Conservation (phyloP, 1,140 invertebrate species). For the Rhizoglyphus robini region DNA sequence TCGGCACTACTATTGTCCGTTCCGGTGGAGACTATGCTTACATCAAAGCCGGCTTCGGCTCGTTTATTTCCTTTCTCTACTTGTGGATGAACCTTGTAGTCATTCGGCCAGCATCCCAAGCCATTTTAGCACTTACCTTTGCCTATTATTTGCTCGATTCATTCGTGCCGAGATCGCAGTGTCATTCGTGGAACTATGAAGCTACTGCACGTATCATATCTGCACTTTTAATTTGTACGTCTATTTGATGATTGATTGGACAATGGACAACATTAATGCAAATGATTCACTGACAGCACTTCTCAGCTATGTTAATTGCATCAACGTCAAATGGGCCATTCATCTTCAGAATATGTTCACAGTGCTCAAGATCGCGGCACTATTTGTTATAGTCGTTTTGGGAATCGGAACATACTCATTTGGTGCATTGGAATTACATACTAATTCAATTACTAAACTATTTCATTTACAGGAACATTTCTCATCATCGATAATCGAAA, state of each 20-base stretch:
- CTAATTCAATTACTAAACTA: background rate
- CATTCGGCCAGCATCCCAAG: constrained; percentile 82
- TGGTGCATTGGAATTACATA: background rate
- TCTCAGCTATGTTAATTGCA: constrained; percentile 65
- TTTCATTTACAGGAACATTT: background rate
- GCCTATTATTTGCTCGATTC: constrained; percentile 88
- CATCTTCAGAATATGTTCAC: constrained; percentile 85
- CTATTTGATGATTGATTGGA: constrained; percentile 19
- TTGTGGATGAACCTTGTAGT: constrained; percentile 83
- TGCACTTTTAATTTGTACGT: constrained; percentile 12
- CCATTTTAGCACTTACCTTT: constrained; percentile 88
- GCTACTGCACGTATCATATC: constrained; percentile 30
- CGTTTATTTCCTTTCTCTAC: constrained; percentile 81
- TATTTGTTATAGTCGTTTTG: constrained; percentile 71
- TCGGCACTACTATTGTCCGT: constrained; percentile 65
- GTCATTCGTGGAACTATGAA: background rate
- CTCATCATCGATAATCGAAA: background rate
- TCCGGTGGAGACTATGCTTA: constrained; percentile 97
- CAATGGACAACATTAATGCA: background rate
- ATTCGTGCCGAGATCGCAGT: constrained; percentile 45
- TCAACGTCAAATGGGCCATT: constrained; percentile 86
- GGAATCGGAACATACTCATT: constrained; percentile 45
- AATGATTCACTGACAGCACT: constrained; percentile 43
- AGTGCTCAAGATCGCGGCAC: constrained; percentile 74
- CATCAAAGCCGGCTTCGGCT: constrained; percentile 75